These are phyloP conservation scores for Scaptomyza polygonia DNA, from an alignment of 2,888 invertebrate species.

Conservation along the genomic window DNA sequence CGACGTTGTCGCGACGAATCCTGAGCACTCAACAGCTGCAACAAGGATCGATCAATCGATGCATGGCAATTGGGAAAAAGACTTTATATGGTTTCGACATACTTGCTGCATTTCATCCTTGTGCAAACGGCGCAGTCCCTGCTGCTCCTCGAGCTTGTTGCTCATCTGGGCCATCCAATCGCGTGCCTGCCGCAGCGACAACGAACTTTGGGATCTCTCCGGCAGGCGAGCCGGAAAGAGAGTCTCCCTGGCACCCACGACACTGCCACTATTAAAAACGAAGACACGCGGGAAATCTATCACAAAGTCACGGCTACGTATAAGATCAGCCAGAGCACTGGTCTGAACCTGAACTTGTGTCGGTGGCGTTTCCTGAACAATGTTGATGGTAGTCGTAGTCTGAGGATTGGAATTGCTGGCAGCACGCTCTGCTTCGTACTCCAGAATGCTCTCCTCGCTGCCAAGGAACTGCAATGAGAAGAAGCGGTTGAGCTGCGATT, in stretches of 20 bases:
- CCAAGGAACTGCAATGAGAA: conserved; percentile 88
- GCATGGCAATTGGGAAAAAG: no score
- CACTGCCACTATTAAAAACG: conserved; percentile 73
- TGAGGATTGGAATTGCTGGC: conserved; percentile 45
- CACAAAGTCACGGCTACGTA: conserved; percentile 81
- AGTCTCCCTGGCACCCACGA: conserved; percentile 70
- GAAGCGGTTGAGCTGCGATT: conserved; percentile 1
- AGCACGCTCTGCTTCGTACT: conserved; percentile 86
- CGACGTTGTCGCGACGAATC: conserved; percentile 80
- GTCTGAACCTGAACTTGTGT: conserved; percentile 22
- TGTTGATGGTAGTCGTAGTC: background rate
- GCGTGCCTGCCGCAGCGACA: conserved; percentile 76
- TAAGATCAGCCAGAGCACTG: conserved; percentile 70
- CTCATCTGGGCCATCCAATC: conserved; percentile 75
- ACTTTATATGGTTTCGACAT: background rate
- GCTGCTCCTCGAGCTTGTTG: conserved; percentile 82
- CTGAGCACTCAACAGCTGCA: conserved; percentile 76
- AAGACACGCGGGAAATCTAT: conserved; percentile 81
- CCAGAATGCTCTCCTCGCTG: conserved; percentile 93
- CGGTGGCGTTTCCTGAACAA: conserved; percentile 14
- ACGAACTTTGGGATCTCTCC: conserved; percentile 82
- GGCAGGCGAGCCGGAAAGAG: conserved; percentile 73
- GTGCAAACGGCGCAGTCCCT: conserved; percentile 70
- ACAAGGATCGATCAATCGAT: background rate
- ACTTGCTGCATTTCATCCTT: conserved; percentile 81